phyloP scores from a whole-genome alignment of 2,113 vertebrate genomes.

The Sapayoa aenigma region DNA sequence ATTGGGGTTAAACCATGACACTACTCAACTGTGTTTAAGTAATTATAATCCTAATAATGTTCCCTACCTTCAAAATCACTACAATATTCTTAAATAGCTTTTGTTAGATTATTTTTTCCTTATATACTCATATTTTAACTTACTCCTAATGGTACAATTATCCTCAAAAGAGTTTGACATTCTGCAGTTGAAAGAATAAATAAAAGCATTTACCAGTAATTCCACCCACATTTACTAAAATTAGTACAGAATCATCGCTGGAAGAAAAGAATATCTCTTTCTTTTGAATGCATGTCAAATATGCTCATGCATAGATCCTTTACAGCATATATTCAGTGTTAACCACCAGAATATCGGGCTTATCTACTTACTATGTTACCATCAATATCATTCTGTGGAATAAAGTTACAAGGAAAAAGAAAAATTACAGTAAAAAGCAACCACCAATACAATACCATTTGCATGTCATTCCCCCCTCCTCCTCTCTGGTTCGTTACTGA shows the following conservation, averaged over 20 bases:
- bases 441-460: background rate
- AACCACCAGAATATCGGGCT: background rate
- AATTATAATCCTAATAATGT: background rate
- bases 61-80: background rate
- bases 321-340: background rate
- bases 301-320: background rate
- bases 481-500: background rate
- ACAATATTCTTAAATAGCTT: background rate
- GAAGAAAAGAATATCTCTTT: constrained; percentile 1
- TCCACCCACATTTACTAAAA: constrained; percentile 58
- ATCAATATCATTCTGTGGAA: background rate
- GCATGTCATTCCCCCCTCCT: background rate
- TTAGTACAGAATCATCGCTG: constrained; percentile 20
- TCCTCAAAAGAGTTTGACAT: background rate
- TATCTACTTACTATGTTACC: background rate
- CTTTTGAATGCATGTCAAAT: background rate
- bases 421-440: background rate
- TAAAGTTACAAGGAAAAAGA: background rate
- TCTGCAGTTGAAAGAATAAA: constrained; percentile 48
- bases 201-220: constrained; percentile 46
- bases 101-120: background rate
- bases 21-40: background rate
- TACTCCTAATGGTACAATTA: constrained; percentile 6
- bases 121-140: background rate
- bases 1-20: background rate